Conservation (phyloP, 2,113 vertebrate genomes). For the Mesitornis unicolor region DNA sequence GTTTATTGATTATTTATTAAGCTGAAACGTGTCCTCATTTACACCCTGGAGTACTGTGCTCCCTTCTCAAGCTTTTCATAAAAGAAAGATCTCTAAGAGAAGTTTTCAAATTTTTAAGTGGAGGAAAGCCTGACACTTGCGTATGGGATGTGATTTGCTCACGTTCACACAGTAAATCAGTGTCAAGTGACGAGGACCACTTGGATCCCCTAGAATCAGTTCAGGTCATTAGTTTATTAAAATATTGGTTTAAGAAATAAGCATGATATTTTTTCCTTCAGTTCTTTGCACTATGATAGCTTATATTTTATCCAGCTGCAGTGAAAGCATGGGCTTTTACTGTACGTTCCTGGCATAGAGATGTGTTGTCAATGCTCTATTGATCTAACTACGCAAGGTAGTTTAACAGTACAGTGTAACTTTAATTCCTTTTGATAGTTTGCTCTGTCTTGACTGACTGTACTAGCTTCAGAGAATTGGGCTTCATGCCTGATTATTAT, state of each 20-base stretch:
- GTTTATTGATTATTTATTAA: conserved; percentile 29
- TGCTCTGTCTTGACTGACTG: not conserved
- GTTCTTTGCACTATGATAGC: not conserved
- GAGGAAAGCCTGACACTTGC: not conserved
- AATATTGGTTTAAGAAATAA: not conserved
- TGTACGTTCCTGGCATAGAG: not conserved
- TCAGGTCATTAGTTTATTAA: not conserved
- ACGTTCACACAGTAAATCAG: not conserved
- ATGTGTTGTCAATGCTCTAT: not conserved
- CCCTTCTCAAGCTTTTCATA: not conserved
- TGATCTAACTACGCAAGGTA: not conserved
- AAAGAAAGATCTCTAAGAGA: not conserved
- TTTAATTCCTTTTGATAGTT: conserved; percentile 1
- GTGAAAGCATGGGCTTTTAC: not conserved
- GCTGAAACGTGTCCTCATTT: not conserved
- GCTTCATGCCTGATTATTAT: not conserved
- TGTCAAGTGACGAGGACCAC: not conserved
- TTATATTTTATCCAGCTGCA: not conserved
- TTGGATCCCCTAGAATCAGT: not conserved
- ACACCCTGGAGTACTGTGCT: not conserved
- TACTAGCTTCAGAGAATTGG: not conserved
- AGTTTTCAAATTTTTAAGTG: not conserved
- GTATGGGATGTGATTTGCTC: not conserved
- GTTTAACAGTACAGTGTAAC: not conserved
- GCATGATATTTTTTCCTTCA: not conserved